A percentile compares a stretch with the other conserved stretches of the same genome.
phyloP scores from a whole-genome alignment of 2,888 invertebrate species.

The Parthenolecanium corni region DNA sequence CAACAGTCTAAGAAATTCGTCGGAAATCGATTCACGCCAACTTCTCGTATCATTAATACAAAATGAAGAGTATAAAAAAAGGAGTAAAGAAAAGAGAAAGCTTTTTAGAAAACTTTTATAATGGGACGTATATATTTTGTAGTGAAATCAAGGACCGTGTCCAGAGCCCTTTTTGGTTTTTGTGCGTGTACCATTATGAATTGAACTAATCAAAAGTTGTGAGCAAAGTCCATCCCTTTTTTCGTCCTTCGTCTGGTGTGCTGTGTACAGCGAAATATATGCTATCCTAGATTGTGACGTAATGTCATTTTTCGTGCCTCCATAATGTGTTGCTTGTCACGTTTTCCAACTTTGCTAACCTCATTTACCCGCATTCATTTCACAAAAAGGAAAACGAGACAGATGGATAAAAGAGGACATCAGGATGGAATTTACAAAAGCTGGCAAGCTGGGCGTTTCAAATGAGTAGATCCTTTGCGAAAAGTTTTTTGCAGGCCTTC shows the following conservation, averaged over 20 bases:
- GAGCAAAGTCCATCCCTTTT: constrained; percentile 2
- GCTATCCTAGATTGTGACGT: constrained; percentile 1
- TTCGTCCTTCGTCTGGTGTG: background rate
- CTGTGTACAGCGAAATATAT: too few species aligned
- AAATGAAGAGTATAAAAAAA: background rate
- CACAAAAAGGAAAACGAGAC: background rate
- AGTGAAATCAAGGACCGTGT: constrained; percentile 21
- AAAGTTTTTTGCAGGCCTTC: too few species aligned
- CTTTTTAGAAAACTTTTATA: background rate
- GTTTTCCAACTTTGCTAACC: constrained; percentile 23
- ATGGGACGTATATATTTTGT: constrained; percentile 4
- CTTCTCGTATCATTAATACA: too few species aligned
- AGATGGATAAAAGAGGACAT: too few species aligned
- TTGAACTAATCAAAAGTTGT: constrained; percentile 28
- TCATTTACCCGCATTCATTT: constrained; percentile 26
- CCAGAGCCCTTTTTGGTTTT: constrained; percentile 5
- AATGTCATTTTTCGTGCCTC: constrained; percentile 8
- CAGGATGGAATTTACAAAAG: too few species aligned
- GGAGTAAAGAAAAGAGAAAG: background rate
- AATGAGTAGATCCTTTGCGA: too few species aligned
- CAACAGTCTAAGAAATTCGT: too few species aligned
- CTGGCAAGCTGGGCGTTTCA: too few species aligned
- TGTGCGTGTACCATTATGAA: constrained; percentile 24
- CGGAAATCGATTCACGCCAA: too few species aligned
- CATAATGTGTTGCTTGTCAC: constrained; percentile 24